Evolutionary conservation across 2,888 invertebrate genomes (phyloP).

Genomic region (Ischnura elegans): DNA sequence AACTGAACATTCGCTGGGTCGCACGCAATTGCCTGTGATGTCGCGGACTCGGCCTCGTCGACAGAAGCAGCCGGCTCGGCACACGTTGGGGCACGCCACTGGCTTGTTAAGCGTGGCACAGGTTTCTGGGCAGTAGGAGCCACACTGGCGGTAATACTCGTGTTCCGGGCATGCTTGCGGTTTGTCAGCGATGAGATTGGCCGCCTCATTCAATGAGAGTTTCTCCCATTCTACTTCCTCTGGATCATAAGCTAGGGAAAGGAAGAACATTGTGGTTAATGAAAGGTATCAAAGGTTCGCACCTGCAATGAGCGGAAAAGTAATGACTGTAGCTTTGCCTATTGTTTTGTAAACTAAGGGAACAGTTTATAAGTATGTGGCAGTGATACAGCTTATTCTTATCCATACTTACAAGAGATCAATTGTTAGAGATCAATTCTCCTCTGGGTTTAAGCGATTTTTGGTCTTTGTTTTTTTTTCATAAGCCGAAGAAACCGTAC

Average conservation of each 20-base stretch:
- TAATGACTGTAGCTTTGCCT: too few relatives aligned
- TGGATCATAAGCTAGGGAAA: background rate
- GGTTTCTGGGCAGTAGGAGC: background rate
- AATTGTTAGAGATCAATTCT: too few relatives aligned
- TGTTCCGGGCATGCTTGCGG: background rate
- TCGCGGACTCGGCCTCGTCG: background rate
- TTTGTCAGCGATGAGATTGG: background rate
- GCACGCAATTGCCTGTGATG: background rate
- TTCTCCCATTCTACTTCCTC: background rate
- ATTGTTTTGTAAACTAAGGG: too few relatives aligned
- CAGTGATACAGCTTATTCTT: too few relatives aligned
- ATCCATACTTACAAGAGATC: too few relatives aligned
- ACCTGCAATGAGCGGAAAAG: too few relatives aligned
- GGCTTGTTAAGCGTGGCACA: background rate
- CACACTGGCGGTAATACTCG: background rate
- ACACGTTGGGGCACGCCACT: conserved; percentile 48
- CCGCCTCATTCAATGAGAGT: background rate
- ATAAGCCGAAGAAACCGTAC: too few relatives aligned
- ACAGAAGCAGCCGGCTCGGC: conserved; percentile 33
- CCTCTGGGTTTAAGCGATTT: too few relatives aligned
- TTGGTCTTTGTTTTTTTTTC: too few relatives aligned
- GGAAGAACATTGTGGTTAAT: background rate
- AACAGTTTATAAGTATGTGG: too few relatives aligned
- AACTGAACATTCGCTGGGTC: background rate
- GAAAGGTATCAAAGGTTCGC: too few relatives aligned